Percentiles rank a stretch among this genome's conserved stretches.
Evolutionary conservation across 2,797 vertebrate species (phyloP).

Genomic region (Catharus ustulatus): DNA sequence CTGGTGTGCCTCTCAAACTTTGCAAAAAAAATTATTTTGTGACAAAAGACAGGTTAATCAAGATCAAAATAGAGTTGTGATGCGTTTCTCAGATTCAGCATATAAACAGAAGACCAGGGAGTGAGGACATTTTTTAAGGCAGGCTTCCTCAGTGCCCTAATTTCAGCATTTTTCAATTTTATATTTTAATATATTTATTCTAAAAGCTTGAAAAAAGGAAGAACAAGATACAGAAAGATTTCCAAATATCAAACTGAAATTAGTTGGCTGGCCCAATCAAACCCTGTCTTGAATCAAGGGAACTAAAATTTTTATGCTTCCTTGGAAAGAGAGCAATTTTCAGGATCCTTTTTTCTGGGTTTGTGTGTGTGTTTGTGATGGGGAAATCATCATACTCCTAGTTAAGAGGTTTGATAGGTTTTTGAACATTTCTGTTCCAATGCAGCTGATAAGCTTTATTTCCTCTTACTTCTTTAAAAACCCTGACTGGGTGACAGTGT

Average conservation of each 20-base stretch:
- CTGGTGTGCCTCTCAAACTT: neutral
- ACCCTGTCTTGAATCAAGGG: neutral
- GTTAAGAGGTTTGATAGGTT: neutral
- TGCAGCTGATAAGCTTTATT: neutral
- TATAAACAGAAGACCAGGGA: neutral
- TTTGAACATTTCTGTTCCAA: neutral
- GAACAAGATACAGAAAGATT: neutral
- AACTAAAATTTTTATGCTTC: neutral
- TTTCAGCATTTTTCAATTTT: neutral
- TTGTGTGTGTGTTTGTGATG: fast-evolving
- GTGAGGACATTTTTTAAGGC: neutral
- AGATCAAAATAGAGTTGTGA: neutral
- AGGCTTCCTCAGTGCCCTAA: neutral
- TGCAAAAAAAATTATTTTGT: neutral
- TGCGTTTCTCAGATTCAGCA: neutral
- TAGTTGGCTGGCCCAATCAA: neutral
- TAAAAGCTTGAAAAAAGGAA: neutral
- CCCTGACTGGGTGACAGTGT: neutral
- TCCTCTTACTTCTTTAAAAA: neutral
- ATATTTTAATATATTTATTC: neutral
- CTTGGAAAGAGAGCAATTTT: neutral
- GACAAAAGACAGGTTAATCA: neutral
- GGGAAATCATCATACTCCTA: neutral
- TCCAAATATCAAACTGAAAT: neutral
- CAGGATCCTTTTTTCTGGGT: neutral